These are phyloP conservation scores for Uropsilus gracilis DNA, from an alignment of 2,113 vertebrate genomes.

Conservation along the genomic window DNA sequence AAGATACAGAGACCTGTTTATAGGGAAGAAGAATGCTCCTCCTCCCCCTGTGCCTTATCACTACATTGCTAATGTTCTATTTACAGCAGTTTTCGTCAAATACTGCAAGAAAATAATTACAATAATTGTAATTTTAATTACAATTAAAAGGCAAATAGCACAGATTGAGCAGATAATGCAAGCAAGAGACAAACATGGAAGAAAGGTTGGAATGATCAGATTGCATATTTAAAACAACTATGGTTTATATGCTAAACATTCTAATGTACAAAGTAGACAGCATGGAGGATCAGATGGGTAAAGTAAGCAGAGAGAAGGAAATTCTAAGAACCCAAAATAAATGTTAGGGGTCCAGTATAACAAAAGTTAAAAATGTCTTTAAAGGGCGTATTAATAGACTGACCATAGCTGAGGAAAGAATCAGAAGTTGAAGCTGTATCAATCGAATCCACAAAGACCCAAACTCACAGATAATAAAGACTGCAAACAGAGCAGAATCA, in stretches of 20 bases:
- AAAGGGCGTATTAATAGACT: background rate
- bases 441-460: background rate
- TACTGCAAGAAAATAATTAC: background rate
- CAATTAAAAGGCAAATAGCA: background rate
- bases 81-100: too few species aligned
- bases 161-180: too few species aligned
- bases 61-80: background rate
- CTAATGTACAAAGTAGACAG: background rate
- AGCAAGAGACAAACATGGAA: background rate
- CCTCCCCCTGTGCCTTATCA: too few species aligned
- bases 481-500: background rate
- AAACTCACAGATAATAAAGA: background rate
- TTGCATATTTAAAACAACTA: background rate
- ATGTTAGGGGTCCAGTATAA: background rate
- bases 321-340: background rate
- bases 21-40: background rate
- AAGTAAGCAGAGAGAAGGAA: background rate
- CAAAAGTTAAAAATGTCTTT: background rate
- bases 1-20: background rate
- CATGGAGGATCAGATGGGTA: background rate
- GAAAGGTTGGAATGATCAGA: background rate
- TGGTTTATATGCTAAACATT: background rate
- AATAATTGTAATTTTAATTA: too few species aligned
- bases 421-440: too few species aligned
- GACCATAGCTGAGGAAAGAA: background rate